Conservation (phyloP, 2,113 vertebrate species). For the Oncorhynchus clarkii region DNA sequence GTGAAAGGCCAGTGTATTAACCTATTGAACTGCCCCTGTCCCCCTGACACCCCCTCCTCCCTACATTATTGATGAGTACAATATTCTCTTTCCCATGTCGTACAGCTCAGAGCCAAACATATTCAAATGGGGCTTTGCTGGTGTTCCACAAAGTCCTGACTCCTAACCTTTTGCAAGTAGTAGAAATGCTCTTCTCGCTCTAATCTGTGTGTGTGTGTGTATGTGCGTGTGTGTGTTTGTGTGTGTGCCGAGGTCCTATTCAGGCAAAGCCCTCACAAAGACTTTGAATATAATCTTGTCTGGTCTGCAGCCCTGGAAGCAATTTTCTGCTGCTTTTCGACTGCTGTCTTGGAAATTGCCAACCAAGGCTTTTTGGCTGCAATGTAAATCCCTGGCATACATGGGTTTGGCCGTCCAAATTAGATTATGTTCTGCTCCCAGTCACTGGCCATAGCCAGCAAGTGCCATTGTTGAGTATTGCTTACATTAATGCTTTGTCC, state of each 20-base stretch:
- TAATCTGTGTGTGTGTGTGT: constrained; percentile 15
- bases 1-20: constrained; percentile 81
- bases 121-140: constrained; percentile 72
- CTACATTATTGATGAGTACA: constrained; percentile 75
- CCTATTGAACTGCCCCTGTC: constrained; percentile 74
- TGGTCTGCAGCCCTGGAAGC: constrained; percentile 75
- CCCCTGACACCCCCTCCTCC: constrained; percentile 41
- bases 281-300: constrained; percentile 81
- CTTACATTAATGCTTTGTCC: constrained; percentile 76
- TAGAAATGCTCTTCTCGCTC: constrained; percentile 39
- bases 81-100: constrained; percentile 70
- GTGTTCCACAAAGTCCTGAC: constrained; percentile 66
- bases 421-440: constrained; percentile 76
- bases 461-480: constrained; percentile 76
- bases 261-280: constrained; percentile 76
- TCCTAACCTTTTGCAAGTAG: constrained; percentile 73
- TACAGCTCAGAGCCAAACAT: constrained; percentile 68
- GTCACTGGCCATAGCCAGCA: constrained; percentile 74
- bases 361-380: constrained; percentile 79
- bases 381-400: constrained; percentile 79
- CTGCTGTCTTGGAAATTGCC: constrained; percentile 77
- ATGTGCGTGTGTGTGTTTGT: constrained; percentile 13
- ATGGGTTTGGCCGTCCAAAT: constrained; percentile 79
- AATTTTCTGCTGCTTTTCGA: constrained; percentile 82
- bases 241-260: constrained; percentile 67